phyloP scores from a whole-genome alignment of 1,140 invertebrate species.

The Psix sp. region DNA sequence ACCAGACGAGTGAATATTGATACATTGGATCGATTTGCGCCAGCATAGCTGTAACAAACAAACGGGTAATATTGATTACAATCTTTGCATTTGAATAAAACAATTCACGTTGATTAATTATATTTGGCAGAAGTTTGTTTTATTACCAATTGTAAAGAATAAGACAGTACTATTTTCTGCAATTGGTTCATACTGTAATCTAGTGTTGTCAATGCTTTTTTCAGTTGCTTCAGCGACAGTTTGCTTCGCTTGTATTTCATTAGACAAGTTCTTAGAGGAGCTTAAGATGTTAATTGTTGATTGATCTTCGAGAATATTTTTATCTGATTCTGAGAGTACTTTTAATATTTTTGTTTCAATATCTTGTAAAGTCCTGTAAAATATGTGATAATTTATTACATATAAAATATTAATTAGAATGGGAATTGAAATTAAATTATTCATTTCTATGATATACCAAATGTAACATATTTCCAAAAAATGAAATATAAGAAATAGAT shows the following conservation, averaged over 20 bases:
- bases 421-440: too few relatives aligned
- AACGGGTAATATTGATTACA: too few relatives aligned
- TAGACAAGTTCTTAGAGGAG: slow-evolving; percentile 91
- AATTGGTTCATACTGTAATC: slow-evolving; percentile 92
- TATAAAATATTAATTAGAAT: too few relatives aligned
- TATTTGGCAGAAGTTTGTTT: not conserved
- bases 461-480: not conserved
- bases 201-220: slow-evolving; percentile 87
- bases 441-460: too few relatives aligned
- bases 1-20: slow-evolving; percentile 96
- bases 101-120: not conserved
- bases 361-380: slow-evolving; percentile 88
- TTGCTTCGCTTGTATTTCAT: slow-evolving; percentile 94
- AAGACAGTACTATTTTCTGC: slow-evolving; percentile 92
- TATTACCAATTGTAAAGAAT: slow-evolving; percentile 92
- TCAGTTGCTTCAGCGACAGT: slow-evolving; percentile 91
- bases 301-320: slow-evolving; percentile 97
- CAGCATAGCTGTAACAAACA: slow-evolving; percentile 81
- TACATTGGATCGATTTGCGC: slow-evolving; percentile 98
- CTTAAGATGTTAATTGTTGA: slow-evolving; percentile 94
- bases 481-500: too few relatives aligned
- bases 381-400: slow-evolving; percentile 32
- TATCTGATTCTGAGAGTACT: slow-evolving; percentile 90
- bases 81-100: not conserved
- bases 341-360: slow-evolving; percentile 96